Evolutionary conservation across 1,140 invertebrate genomes (phyloP).

Genomic region (Nebria ingens): DNA sequence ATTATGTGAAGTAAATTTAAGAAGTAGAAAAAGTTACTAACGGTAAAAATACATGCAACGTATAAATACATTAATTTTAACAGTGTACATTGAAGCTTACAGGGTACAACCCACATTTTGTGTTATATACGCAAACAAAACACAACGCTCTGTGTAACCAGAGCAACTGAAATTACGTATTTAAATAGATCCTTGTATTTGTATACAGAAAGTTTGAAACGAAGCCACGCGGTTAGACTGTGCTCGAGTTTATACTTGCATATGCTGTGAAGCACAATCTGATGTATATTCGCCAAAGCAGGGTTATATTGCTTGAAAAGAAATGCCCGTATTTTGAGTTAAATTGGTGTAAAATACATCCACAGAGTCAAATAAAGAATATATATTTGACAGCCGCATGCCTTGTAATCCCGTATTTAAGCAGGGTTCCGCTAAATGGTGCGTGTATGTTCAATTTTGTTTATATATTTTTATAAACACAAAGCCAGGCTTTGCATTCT

Average conservation of each 20-base stretch:
- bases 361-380: slow-evolving; percentile 1
- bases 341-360: slow-evolving; percentile 9
- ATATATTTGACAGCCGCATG: slow-evolving; percentile 6
- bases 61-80: background rate
- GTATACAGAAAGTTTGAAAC: slow-evolving; percentile 7
- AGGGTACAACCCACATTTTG: background rate
- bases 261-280: background rate
- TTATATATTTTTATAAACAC: too few relatives aligned
- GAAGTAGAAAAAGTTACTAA: too few relatives aligned
- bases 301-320: slow-evolving; percentile 6
- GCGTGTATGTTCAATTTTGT: too few relatives aligned
- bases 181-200: slow-evolving; percentile 9
- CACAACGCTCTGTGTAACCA: background rate
- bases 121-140: too few relatives aligned
- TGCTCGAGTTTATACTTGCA: background rate
- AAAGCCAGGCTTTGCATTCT: too few relatives aligned
- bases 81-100: too few relatives aligned
- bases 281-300: background rate
- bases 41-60: too few relatives aligned
- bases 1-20: too few relatives aligned
- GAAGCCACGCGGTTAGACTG: background rate
- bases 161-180: slow-evolving; percentile 3
- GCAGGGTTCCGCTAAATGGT: too few relatives aligned
- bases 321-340: slow-evolving; percentile 9
- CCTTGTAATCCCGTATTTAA: too few relatives aligned